phyloP scores from a whole-genome alignment of 2,113 vertebrate species.

The Numenius arquata region DNA sequence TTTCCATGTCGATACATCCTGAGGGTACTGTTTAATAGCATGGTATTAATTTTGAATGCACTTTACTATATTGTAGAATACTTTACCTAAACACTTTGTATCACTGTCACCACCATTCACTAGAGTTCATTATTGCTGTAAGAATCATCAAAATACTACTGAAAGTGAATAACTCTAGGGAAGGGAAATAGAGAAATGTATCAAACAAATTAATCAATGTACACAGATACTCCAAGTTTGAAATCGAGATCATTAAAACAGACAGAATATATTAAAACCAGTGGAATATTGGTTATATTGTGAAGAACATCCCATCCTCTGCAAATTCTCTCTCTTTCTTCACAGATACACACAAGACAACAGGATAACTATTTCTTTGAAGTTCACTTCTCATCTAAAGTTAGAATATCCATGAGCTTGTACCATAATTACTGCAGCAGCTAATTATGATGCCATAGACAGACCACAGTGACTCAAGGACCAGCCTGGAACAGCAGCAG shows the following conservation, averaged over 20 bases:
- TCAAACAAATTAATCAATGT: neutral
- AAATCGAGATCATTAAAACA: neutral
- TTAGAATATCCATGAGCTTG: neutral
- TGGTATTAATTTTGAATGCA: neutral
- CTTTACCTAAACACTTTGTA: neutral
- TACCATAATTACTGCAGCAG: slow-evolving; percentile 42
- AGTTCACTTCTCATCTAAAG: slow-evolving; percentile 16
- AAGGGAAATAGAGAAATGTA: neutral
- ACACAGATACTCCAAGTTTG: neutral
- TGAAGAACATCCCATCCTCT: neutral
- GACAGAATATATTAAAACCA: neutral
- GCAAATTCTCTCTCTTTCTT: neutral
- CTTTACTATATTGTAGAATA: neutral
- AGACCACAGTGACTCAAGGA: slow-evolving; percentile 41
- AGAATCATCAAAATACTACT: neutral
- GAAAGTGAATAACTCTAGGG: neutral
- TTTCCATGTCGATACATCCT: neutral
- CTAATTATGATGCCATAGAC: slow-evolving; percentile 41
- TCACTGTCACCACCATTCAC: neutral
- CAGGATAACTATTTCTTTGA: slow-evolving; percentile 6
- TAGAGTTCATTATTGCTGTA: neutral
- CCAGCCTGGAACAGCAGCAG: slow-evolving; percentile 6
- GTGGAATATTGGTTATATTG: neutral
- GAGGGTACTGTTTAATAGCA: neutral
- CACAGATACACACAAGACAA: neutral